Percentiles rank a stretch among this genome's conserved stretches.
These are phyloP conservation scores for Artemia sinica DNA, from an alignment of 2,888 invertebrate species.

Conservation along the genomic window DNA sequence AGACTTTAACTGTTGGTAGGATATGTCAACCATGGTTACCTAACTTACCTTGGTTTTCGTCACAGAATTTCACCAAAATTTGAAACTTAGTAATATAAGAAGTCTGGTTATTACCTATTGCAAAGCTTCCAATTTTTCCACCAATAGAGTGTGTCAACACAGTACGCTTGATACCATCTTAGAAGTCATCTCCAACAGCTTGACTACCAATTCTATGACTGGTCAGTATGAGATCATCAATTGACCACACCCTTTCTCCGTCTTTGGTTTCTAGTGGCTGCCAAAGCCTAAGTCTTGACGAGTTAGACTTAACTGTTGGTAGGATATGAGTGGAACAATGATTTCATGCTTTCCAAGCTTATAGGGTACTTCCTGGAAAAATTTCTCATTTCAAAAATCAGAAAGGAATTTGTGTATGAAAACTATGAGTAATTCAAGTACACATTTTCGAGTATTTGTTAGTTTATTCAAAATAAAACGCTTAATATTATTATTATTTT, in stretches of 20 bases:
- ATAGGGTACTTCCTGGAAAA: no score
- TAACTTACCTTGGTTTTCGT: no score
- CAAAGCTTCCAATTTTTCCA: conserved; percentile 1
- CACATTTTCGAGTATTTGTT: no score
- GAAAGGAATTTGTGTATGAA: no score
- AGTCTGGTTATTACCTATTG: background rate
- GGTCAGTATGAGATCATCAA: background rate
- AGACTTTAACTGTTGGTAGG: background rate
- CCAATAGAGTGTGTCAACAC: background rate
- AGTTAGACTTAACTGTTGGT: background rate
- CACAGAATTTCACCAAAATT: no score
- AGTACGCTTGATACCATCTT: background rate
- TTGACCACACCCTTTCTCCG: background rate
- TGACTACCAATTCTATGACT: background rate
- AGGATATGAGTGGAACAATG: background rate
- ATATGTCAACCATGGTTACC: background rate
- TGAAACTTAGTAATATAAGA: no score
- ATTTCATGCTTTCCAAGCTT: background rate
- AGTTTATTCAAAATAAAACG: no score
- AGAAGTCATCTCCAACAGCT: background rate
- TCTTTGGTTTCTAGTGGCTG: background rate
- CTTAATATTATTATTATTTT: no score
- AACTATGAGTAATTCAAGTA: no score
- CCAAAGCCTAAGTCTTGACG: background rate
- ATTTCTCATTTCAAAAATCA: no score